Conservation (phyloP, 2,888 invertebrate species). For the Epicampocera succincta region DNA sequence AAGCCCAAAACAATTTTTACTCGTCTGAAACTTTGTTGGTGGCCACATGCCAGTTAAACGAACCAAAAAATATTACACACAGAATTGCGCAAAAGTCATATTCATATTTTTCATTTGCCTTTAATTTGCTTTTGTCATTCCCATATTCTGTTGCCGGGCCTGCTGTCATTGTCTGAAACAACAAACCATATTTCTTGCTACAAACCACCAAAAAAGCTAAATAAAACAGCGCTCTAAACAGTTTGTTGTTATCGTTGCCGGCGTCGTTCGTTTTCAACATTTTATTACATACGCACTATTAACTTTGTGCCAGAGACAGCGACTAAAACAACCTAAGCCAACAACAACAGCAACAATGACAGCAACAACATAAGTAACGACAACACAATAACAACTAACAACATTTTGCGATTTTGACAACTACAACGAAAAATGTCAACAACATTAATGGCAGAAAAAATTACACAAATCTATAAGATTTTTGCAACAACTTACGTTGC, state of each 20-base stretch:
- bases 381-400: constrained; percentile 25
- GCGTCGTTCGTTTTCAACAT: constrained; percentile 6
- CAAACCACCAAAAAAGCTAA: constrained; percentile 1
- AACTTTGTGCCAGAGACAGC: constrained; percentile 22
- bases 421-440: constrained; percentile 67
- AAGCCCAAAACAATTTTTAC: constrained; percentile 20
- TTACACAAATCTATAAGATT: constrained; percentile 10
- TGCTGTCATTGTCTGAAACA: constrained; percentile 17
- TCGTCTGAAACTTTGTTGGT: constrained; percentile 46
- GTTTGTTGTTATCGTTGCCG: background rate
- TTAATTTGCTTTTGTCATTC: constrained; percentile 10
- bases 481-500: constrained; percentile 24
- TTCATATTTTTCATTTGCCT: constrained; percentile 49
- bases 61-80: background rate
- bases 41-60: constrained; percentile 3
- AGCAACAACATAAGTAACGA: constrained; percentile 44
- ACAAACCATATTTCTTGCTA: constrained; percentile 14
- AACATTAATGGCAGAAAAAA: constrained; percentile 46
- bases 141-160: constrained; percentile 14
- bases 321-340: constrained; percentile 15
- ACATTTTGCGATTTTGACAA: constrained; percentile 63
- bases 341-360: constrained; percentile 15
- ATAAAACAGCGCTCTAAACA: background rate
- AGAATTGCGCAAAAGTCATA: constrained; percentile 31
- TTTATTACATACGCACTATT: constrained; percentile 62